A percentile compares a stretch with the other conserved stretches of the same genome.
Evolutionary conservation across 2,797 vertebrate genomes (phyloP).

Genomic region (Malurus splendens): DNA sequence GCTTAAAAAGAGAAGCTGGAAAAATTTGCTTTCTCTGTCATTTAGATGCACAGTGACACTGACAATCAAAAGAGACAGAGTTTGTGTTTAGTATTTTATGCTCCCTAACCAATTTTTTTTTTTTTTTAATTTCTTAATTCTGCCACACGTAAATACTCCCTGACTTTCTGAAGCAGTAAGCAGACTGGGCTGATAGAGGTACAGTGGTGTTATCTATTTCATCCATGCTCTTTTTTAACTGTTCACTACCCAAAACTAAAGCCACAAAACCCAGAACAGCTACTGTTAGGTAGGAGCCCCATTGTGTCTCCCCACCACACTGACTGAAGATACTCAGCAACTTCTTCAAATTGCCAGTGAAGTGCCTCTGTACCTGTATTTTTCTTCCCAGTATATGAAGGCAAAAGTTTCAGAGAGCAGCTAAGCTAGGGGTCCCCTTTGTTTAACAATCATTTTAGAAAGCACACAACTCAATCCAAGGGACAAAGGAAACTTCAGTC

Average conservation of each 20-base stretch:
- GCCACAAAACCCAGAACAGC: not conserved
- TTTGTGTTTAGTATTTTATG: not conserved
- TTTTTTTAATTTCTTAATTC: slow-evolving; percentile 25
- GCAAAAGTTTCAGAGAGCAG: not conserved
- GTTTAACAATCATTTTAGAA: not conserved
- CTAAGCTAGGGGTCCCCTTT: not conserved
- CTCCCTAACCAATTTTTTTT: slow-evolving; percentile 12
- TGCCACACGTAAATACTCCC: not conserved
- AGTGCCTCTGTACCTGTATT: not conserved
- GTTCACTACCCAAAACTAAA: not conserved
- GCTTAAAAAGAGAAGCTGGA: slow-evolving; percentile 41
- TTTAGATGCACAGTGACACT: not conserved
- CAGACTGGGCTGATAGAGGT: not conserved
- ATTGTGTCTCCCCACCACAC: not conserved
- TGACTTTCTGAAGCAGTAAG: not conserved
- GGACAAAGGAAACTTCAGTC: not conserved
- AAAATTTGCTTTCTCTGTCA: slow-evolving; percentile 41
- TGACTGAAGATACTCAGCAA: not conserved
- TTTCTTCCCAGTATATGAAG: not conserved
- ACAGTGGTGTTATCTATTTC: not conserved
- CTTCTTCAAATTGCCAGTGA: not conserved
- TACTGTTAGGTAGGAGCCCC: not conserved
- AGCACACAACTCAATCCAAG: not conserved
- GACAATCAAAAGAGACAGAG: slow-evolving; percentile 33
- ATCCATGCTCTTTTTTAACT: not conserved